Base-by-base conservation (phyloP, 1,140 invertebrate species). In the Drosophila kikkawai region DNA sequence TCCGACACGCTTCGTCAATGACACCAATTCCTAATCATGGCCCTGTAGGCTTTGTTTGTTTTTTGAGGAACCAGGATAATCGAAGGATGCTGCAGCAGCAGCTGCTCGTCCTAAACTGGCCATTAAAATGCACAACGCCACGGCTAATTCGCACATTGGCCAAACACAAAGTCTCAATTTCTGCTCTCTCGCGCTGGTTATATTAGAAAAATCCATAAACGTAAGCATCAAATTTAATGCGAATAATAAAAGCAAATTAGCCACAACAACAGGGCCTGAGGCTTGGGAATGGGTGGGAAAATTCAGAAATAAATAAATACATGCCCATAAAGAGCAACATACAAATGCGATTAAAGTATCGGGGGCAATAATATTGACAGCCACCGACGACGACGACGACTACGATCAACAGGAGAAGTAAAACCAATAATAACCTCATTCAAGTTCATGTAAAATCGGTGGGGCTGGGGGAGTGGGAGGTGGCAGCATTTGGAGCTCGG, bases 171-270 rank as follows among this genome's bases (percentile, higher is more conserved):
- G 85, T 90, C 85, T 84, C 84, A 88, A 88, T 88, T 88, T 84
- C 67, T 65, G 80, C 67, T 71, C 47, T 67, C 67, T 68, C 42
- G 64, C 50, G 64, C 15, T 65, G 66, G 53, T 88, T 87, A 88
- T 83, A 78, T 88, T 83, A 65, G 84, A 83, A 74, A 82, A 77
- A 63, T 82, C 60, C 77, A 87, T 83, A 80, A 88, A 75, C 84
- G 82, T 84, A 73, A 80, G 80, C 80, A 88, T 87, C 77, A 87
- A 87, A 87, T 87, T 82, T 87, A 83, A 87, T 87, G 83, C 74
- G 68, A 80, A 84, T 78, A 84, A 87, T 87, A 87, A 87, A 87
- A 87, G 80, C 84, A 87, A 87, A 87, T 87, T 87, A 87, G 84
- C 84, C 84, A 75, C 84, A 88, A 79, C 83, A 76, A 87, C 36